phyloP scores from a whole-genome alignment of 2,797 vertebrate species.

The Gymnothorax javanicus region DNA sequence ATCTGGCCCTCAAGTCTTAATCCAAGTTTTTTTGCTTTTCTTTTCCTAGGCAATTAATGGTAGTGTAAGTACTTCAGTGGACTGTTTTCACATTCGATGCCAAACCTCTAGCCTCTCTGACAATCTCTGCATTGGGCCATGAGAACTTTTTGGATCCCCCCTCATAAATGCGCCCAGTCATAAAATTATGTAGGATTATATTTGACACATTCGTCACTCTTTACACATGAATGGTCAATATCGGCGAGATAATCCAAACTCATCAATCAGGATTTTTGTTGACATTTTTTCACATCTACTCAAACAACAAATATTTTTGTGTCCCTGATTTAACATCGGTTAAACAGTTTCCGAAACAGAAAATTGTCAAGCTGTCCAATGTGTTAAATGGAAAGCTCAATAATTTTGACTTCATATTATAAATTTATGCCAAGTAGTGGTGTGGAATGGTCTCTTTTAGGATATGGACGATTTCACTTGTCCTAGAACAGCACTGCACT shows the following conservation, averaged over 20 bases:
- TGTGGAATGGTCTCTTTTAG: neutral
- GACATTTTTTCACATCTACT: too few relatives aligned
- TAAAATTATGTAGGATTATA: neutral
- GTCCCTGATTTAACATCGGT: neutral
- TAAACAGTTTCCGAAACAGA: neutral
- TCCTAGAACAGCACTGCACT: neutral
- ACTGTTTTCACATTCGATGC: too few relatives aligned
- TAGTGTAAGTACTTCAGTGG: too few relatives aligned
- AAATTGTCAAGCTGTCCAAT: neutral
- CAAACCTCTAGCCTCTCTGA: too few relatives aligned
- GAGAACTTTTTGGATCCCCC: neutral
- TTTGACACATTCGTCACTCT: neutral
- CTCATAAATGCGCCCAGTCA: neutral
- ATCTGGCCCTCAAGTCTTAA: too few relatives aligned
- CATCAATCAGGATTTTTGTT: neutral
- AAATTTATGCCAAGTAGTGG: neutral
- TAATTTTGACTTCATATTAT: neutral
- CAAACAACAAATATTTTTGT: neutral
- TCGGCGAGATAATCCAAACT: neutral
- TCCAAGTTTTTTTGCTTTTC: too few relatives aligned
- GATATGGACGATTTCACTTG: neutral
- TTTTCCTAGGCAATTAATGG: too few relatives aligned
- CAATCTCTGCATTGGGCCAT: too few relatives aligned
- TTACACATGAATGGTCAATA: neutral
- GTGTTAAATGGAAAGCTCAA: neutral